phyloP scores from a whole-genome alignment of 1,140 invertebrate genomes.

The Drosophila erecta region DNA sequence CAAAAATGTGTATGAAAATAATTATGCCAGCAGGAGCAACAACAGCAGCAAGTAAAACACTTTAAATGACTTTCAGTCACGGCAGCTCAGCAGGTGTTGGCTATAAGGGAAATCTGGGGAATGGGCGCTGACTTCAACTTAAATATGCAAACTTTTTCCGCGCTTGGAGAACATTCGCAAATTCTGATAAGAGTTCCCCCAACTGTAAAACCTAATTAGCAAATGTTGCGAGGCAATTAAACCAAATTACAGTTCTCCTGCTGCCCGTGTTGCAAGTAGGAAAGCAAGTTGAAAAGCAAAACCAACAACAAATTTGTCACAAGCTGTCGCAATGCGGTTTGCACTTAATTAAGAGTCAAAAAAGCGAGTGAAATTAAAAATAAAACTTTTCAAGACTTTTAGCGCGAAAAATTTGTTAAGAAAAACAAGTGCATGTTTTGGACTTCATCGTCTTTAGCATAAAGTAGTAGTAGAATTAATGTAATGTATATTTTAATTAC shows the following conservation, averaged over 20 bases:
- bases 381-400: neutral
- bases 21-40: constrained; percentile 39
- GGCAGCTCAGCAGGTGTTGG: constrained; percentile 45
- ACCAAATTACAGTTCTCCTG: constrained; percentile 8
- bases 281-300: neutral
- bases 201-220: constrained; percentile 53
- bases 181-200: constrained; percentile 39
- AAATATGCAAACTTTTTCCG: constrained; percentile 57
- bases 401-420: neutral
- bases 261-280: constrained; percentile 3
- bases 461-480: too few relatives aligned
- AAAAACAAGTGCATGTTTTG: neutral
- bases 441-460: too few relatives aligned
- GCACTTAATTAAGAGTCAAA: constrained; percentile 6
- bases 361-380: neutral
- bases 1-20: constrained; percentile 40
- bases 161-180: constrained; percentile 29
- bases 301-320: constrained; percentile 21
- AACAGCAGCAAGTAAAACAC: constrained; percentile 39
- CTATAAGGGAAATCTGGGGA: constrained; percentile 6
- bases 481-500: too few relatives aligned
- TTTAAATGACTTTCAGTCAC: constrained; percentile 58
- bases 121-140: constrained; percentile 28
- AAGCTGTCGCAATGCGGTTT: constrained; percentile 32
- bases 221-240: constrained; percentile 45